Conservation (phyloP, 1,140 invertebrate genomes). For the Bursaphelenchus mucronatus region DNA sequence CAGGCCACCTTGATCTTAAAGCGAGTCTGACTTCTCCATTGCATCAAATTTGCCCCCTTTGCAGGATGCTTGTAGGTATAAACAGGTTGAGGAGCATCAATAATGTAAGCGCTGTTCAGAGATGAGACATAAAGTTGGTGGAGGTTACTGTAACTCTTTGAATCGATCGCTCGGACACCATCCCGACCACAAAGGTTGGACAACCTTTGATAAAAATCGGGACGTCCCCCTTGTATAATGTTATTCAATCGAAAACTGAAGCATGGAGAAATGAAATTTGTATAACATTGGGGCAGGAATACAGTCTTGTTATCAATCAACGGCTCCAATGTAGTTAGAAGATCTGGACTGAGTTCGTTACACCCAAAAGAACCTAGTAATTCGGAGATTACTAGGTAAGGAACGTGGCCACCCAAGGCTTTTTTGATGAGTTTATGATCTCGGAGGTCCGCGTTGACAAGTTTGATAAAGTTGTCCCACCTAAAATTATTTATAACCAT, state of each 20-base stretch:
- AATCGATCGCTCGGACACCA: not conserved
- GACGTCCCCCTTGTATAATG: no score
- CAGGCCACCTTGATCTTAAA: slow-evolving; percentile 9
- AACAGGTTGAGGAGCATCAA: slow-evolving; percentile 29
- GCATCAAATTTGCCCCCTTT: slow-evolving; percentile 1
- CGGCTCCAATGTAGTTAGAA: slow-evolving; percentile 79
- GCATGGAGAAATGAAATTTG: slow-evolving; percentile 16
- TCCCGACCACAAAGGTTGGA: not conserved
- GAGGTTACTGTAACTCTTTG: no score
- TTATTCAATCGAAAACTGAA: not conserved
- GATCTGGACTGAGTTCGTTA: slow-evolving; percentile 97
- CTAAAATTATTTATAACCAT: slow-evolving; percentile 30
- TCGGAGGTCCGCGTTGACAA: slow-evolving; percentile 86
- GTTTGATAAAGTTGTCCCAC: slow-evolving; percentile 66
- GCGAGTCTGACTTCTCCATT: slow-evolving; percentile 25
- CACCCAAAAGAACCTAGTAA: slow-evolving; percentile 94
- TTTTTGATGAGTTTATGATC: slow-evolving; percentile 64
- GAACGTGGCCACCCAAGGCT: slow-evolving; percentile 14
- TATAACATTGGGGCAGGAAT: slow-evolving; percentile 49
- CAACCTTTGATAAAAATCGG: not conserved
- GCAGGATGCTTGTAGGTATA: slow-evolving; percentile 51
- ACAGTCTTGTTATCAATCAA: slow-evolving; percentile 49
- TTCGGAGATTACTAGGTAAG: slow-evolving; percentile 94
- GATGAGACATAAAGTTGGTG: slow-evolving; percentile 52
- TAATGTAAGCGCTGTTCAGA: slow-evolving; percentile 30